Base-by-base conservation (phyloP, 2,888 invertebrate genomes). In the Ceraclea dissimilis region DNA sequence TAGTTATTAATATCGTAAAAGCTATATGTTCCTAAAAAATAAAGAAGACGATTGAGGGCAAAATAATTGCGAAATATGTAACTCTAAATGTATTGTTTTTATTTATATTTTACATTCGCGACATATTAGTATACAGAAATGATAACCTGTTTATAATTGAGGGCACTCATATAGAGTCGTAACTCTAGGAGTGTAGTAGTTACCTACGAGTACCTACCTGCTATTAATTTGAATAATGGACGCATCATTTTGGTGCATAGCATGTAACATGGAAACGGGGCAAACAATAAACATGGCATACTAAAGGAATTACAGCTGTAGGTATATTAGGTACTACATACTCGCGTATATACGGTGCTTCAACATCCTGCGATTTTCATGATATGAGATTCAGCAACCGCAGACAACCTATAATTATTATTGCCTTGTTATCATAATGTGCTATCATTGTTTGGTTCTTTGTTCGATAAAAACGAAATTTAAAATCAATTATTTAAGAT, bases 241-340 rank as follows among this genome's bases (percentile, higher is more conserved):
- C 48, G 48, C 47, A 19, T 53, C 53, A 52, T 53, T 47, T 48
- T 19, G 34, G 53, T 53, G 18, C 52, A 44, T 52, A 44, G 43
- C 26, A 53, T 18, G 48, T 33, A 26, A 33, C 48, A 31, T 53
- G 46, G 17, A 44, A 48, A 53, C 26, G 33, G 46, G 46, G 33
- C 20, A 46, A 53, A 53, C 47, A 46, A 31, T 53, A 22, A 46
- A 22, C 34, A 21, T 13, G 11, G 26, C 46, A 47, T 48, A 31
- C 46, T 17, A 47, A 47, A 48, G 53, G 31, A 26, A 22, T 26
- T 19, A 43, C 4, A 6, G 18, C 47, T 47, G n/a, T n/a, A 44
- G 13, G 8, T n/a, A 6, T 11, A 6, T 31, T 8, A 31, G 31
- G 31, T 6, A 11, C 11, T 31, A 11, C 11, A 11, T 31, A 11